phyloP scores from a whole-genome alignment of 2,797 vertebrate species.

The Spheniscus humboldti region DNA sequence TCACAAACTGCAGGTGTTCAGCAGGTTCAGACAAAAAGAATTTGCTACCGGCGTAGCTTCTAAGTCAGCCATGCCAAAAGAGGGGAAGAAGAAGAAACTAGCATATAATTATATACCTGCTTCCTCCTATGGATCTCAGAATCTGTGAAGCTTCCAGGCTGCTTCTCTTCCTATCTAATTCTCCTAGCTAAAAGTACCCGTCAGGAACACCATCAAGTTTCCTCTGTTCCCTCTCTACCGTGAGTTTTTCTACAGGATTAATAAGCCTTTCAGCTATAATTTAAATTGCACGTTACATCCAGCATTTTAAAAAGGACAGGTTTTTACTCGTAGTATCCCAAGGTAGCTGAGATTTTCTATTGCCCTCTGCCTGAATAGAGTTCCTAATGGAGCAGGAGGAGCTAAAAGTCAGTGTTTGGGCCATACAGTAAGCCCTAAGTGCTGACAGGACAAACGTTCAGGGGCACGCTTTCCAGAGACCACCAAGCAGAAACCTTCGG shows the following conservation, averaged over 20 bases:
- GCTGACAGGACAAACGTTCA: neutral
- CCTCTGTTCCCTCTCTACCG: neutral
- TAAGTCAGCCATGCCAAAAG: neutral
- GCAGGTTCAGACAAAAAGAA: neutral
- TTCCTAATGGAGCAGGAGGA: neutral
- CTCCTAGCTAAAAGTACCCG: neutral
- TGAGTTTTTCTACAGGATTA: neutral
- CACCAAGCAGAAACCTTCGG: neutral
- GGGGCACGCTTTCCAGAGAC: neutral
- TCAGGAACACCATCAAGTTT: neutral
- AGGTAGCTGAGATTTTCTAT: neutral
- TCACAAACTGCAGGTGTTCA: neutral
- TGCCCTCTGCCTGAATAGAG: neutral
- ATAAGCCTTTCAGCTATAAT: neutral
- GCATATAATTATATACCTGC: too few species aligned
- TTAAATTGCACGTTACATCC: neutral
- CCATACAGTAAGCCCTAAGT: neutral
- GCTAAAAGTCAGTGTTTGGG: neutral
- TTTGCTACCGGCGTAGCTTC: neutral
- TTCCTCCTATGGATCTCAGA: neutral
- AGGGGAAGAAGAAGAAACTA: neutral
- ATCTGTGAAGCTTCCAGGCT: neutral
- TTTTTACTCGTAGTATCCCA: neutral
- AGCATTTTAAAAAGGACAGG: neutral
- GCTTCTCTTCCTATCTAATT: neutral